Conservation (phyloP, 2,888 invertebrate genomes). For the Cheilosia vernalis region DNA sequence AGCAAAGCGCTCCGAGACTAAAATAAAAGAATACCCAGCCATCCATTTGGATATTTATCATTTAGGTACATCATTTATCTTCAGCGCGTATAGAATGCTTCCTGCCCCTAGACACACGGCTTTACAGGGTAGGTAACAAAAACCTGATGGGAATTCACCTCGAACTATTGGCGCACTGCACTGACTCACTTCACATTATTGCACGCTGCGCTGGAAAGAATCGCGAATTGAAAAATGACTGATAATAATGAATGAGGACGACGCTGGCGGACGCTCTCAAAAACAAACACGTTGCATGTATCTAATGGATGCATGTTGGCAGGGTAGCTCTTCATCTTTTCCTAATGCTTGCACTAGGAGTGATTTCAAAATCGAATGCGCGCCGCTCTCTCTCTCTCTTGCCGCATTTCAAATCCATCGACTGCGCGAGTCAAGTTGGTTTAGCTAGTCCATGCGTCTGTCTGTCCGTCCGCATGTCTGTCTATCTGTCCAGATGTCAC, state of each 20-base stretch:
- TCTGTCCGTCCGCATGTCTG: slow-evolving; percentile 67
- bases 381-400: slow-evolving; percentile 5
- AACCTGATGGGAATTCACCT: slow-evolving; percentile 56
- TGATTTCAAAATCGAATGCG: slow-evolving; percentile 56
- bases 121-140: slow-evolving; percentile 10
- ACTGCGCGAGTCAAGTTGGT: slow-evolving; percentile 65
- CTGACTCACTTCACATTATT: slow-evolving; percentile 20
- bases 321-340: slow-evolving; percentile 51
- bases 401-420: slow-evolving; percentile 58
- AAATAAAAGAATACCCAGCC: slow-evolving; percentile 29
- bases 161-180: slow-evolving; percentile 5
- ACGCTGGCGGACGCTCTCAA: slow-evolving; percentile 64
- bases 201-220: slow-evolving; percentile 21
- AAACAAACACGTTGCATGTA: slow-evolving; percentile 68
- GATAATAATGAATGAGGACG: slow-evolving; percentile 74
- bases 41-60: slow-evolving; percentile 66
- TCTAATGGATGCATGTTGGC: slow-evolving; percentile 68
- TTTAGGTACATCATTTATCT: slow-evolving; percentile 72
- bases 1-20: not conserved
- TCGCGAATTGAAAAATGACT: slow-evolving; percentile 74
- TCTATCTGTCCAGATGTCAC: slow-evolving; percentile 75
- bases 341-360: slow-evolving; percentile 48
- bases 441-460: slow-evolving; percentile 67
- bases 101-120: slow-evolving; percentile 50
- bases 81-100: slow-evolving; percentile 37